A percentile compares a stretch with the other conserved stretches of the same genome.
These are phyloP conservation scores for Dynastes hyllus DNA, from an alignment of 2,888 invertebrate species.

Conservation along the genomic window DNA sequence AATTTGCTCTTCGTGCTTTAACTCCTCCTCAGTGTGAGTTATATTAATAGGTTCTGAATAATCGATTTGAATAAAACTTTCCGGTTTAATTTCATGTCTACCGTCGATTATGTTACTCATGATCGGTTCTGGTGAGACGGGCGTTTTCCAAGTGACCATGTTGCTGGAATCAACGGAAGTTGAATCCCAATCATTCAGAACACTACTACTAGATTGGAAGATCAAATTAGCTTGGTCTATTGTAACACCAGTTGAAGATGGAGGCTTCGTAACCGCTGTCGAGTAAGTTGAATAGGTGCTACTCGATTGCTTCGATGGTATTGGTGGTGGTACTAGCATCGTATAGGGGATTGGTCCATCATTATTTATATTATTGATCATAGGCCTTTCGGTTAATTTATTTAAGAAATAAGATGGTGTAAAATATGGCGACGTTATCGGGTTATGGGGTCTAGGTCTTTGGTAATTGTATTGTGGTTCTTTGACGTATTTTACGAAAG, in stretches of 20 bases:
- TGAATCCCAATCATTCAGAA: slow-evolving; percentile 68
- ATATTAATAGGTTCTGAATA: slow-evolving; percentile 44
- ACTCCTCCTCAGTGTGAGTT: slow-evolving; percentile 35
- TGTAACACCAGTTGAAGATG: slow-evolving; percentile 69
- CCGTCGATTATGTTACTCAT: slow-evolving; percentile 44
- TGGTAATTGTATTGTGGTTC: slow-evolving; percentile 71
- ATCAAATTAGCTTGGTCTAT: slow-evolving; percentile 79
- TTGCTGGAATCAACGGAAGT: slow-evolving; percentile 64
- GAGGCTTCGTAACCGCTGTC: slow-evolving; percentile 47
- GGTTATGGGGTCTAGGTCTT: slow-evolving; percentile 66
- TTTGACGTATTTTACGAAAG: slow-evolving; percentile 72
- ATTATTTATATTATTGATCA: slow-evolving; percentile 51
- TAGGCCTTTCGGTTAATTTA: slow-evolving; percentile 64
- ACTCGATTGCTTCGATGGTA: slow-evolving; percentile 68
- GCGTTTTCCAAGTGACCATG: slow-evolving; percentile 66
- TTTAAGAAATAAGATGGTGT: slow-evolving; percentile 62
- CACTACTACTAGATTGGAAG: slow-evolving; percentile 76
- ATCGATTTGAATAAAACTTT: slow-evolving; percentile 28
- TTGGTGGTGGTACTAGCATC: slow-evolving; percentile 81
- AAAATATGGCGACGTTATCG: slow-evolving; percentile 70
- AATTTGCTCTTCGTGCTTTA: slow-evolving; percentile 43
- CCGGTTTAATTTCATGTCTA: slow-evolving; percentile 40
- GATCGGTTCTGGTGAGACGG: slow-evolving; percentile 51
- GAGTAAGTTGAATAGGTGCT: slow-evolving; percentile 36
- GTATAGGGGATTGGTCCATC: slow-evolving; percentile 75